Percentiles rank a stretch among this genome's conserved stretches.
These are phyloP conservation scores for Puffinus mauretanicus DNA, from an alignment of 2,113 vertebrate genomes.

Conservation along the genomic window DNA sequence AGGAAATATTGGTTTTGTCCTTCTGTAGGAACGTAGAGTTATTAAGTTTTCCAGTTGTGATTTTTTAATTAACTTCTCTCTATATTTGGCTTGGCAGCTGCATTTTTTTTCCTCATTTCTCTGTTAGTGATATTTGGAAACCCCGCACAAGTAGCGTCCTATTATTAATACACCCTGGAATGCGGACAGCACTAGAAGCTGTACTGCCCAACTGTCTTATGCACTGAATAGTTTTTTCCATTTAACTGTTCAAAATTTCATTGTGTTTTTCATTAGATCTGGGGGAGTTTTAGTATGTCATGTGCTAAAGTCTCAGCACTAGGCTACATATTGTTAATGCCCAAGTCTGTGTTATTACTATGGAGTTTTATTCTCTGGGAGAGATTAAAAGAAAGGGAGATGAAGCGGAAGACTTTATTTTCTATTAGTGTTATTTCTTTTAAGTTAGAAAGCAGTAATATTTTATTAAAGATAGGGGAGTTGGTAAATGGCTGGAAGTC, in stretches of 20 bases:
- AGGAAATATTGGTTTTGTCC: not conserved
- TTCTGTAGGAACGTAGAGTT: not conserved
- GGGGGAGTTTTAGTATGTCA: constrained; percentile 11
- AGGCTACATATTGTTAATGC: not conserved
- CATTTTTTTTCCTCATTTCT: not conserved
- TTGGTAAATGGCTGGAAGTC: not conserved
- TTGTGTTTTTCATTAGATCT: constrained; percentile 59
- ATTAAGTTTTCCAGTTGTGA: constrained; percentile 36
- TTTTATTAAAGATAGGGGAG: not conserved
- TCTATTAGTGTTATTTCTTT: constrained; percentile 5
- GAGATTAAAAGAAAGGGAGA: constrained; percentile 5
- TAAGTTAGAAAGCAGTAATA: constrained; percentile 16
- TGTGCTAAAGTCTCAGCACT: not conserved
- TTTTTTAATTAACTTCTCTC: constrained; percentile 57
- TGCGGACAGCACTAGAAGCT: constrained; percentile 8
- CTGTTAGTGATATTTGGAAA: constrained; percentile 39
- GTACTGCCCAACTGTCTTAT: constrained; percentile 2
- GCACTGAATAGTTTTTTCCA: not conserved
- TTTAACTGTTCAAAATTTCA: constrained; percentile 29
- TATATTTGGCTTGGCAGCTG: constrained; percentile 2
- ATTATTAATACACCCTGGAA: constrained; percentile 54
- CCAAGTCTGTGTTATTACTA: not conserved
- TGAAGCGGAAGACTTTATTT: not conserved
- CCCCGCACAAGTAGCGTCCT: not conserved
- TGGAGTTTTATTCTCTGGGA: not conserved